Evolutionary conservation across 2,113 vertebrate genomes (phyloP).

Genomic region (Lucifuga dentata): DNA sequence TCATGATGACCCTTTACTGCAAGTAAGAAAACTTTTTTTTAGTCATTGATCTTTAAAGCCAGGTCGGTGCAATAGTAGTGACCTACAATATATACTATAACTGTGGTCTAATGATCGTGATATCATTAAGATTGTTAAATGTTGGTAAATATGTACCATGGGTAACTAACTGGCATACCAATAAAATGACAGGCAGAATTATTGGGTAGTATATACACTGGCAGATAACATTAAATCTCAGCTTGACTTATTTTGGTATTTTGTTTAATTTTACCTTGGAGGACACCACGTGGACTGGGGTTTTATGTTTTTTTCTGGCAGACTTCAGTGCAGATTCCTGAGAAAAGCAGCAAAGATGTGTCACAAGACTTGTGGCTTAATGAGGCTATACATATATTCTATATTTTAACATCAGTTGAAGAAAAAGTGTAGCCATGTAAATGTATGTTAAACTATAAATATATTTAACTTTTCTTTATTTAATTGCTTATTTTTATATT

Average conservation of each 20-base stretch:
- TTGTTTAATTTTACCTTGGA: constrained; percentile 54
- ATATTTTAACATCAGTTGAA: constrained; percentile 1
- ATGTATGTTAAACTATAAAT: constrained; percentile 2
- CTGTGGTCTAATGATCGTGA: neutral
- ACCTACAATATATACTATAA: neutral
- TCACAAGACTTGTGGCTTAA: too few relatives aligned
- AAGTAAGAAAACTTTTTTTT: constrained; percentile 10
- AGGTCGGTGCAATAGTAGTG: neutral
- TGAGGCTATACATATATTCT: too few relatives aligned
- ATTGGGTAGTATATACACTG: neutral
- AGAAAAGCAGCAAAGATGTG: neutral
- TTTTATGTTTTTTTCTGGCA: constrained; percentile 27
- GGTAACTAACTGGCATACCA: neutral
- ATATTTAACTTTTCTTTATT: too few relatives aligned
- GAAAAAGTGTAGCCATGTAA: neutral
- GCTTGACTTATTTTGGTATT: neutral
- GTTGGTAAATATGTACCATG: neutral
- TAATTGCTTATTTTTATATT: neutral
- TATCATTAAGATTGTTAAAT: neutral
- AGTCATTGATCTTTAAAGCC: constrained; percentile 3
- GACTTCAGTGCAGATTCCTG: constrained; percentile 53
- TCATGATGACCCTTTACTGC: constrained; percentile 82
- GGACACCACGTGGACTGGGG: constrained; percentile 37
- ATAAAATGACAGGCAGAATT: too few relatives aligned
- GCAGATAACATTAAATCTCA: neutral